Base-by-base conservation (phyloP, 2,113 vertebrate species). In the Salvator merianae region DNA sequence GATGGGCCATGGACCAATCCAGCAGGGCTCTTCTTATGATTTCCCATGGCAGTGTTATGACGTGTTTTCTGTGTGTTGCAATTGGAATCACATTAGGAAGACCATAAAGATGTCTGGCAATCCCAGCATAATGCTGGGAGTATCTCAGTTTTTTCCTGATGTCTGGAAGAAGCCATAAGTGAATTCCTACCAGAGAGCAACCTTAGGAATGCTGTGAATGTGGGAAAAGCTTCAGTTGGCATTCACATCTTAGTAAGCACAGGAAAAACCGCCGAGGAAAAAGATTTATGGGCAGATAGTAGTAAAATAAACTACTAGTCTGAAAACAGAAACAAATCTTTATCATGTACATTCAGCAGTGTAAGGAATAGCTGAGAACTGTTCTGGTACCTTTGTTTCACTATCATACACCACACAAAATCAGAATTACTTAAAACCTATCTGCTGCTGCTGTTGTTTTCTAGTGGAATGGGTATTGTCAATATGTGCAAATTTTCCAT, bases 151-250 rank as follows among this genome's bases (percentile, higher is more conserved):
- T n/a, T 40, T 94, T 92, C 59, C 43, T 80, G 82, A 89, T 93
- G 7, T 94, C 92, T 78, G 92, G 91, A 2, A 94, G 92, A 76
- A 84, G 82, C 80, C 81, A 81, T 70, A 81, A 13, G 87, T 92
- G 79, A 82, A 65, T 81, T 70, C 81, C 8, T 83, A 73, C 55
- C 3, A 65, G 87, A 55, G 53, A 80, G 53, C 87, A 83, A 43
- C 86, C 88, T 28, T 83, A 89, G 38, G 71, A 69, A 16, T 89
- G 88, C 22, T 55, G 55, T 2, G 71, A 80, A n/a, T 91, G 88
- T n/a, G n/a, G n/a, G n/a, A n/a, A n/a, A n/a, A n/a, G n/a, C n/a
- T n/a, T n/a, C n/a, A n/a, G n/a, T 76, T 84, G 81, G 77, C 77
- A 68, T 40, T 86, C 87, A 1, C 88, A 87, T n/a, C 85, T 91